Conservation (phyloP, 1,140 invertebrate species). For the Metopolophium dirhodum region DNA sequence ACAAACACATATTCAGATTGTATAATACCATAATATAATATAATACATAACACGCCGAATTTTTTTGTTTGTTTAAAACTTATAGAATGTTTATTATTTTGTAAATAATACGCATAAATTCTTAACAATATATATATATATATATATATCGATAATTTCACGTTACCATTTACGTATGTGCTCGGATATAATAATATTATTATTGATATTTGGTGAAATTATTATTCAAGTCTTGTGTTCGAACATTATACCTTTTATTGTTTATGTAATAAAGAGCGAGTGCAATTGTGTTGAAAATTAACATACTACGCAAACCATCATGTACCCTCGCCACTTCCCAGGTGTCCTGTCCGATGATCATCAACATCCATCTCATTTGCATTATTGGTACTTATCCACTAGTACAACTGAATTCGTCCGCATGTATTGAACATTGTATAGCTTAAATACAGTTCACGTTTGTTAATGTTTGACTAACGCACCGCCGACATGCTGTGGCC, state of each 20-base stretch:
- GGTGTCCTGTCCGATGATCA: background rate
- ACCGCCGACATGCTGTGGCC: no score
- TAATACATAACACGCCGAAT: background rate
- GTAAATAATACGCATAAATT: background rate
- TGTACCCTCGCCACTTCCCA: background rate
- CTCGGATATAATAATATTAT: background rate
- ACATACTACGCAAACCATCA: background rate
- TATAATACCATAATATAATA: background rate
- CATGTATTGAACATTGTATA: background rate
- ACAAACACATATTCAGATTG: background rate
- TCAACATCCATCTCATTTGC: constrained; percentile 4
- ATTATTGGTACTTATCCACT: background rate
- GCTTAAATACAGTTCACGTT: background rate
- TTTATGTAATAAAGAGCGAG: constrained; percentile 21
- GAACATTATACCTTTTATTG: constrained; percentile 30
- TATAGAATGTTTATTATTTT: background rate
- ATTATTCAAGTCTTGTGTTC: constrained; percentile 3
- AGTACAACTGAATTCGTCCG: background rate
- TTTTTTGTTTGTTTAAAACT: constrained; percentile 26
- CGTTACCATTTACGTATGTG: background rate
- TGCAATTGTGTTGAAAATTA: background rate
- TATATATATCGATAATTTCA: constrained; percentile 16
- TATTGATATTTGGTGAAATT: constrained; percentile 2
- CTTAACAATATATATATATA: background rate
- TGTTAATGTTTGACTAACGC: background rate